Evolutionary conservation across 1,140 invertebrate genomes (phyloP), one percentile per base, ranked within the genome.

Genomic region (Ylistrum balloti): DNA sequence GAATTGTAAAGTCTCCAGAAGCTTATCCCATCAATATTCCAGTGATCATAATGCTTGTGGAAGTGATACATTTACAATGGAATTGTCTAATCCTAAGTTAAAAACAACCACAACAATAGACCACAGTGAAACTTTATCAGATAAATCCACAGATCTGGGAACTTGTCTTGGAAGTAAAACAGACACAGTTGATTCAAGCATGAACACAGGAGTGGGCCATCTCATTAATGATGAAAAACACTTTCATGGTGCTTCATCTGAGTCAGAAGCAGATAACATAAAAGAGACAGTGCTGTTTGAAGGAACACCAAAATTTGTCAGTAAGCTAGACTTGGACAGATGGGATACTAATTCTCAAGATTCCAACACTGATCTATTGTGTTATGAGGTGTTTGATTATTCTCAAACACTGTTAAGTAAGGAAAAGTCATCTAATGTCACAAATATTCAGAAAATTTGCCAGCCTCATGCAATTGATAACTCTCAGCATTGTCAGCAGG

Each of bases 341-440:
- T 22, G 56, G 56, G 56, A 74, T 17, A 11, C 9, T 11, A n/a
- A 28, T 74, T 28, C n/a, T 17, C 0, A 74, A 5, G 56, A 28
- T n/a, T 74, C 56, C 11, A 28, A n/a, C 5, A 74, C 56, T 28
- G 56, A 74, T 17, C 56, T 74, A n/a, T 17, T 74, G n/a, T 74
- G 56, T 28, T 74, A 74, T n/a, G 56, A 74, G 11, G 56, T 28
- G 28, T 74, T 74, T 74, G 56, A 74, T 74, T 74, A 74, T 74
- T 22, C 56, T 74, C 56, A 22, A 28, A 28, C n/a, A 74, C 56
- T n/a, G 7, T 3, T 7, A 74, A 74, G 56, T 74, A 74, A 74
- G 9, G 17, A 74, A 11, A 17, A 74, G n/a, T n/a, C n/a, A n/a
- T 74, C 56, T 74, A 2, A 74, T 74, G 22, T 5, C 20, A n/a